Evolutionary conservation across 2,113 vertebrate genomes (phyloP).

Genomic region (Panurus biarmicus): DNA sequence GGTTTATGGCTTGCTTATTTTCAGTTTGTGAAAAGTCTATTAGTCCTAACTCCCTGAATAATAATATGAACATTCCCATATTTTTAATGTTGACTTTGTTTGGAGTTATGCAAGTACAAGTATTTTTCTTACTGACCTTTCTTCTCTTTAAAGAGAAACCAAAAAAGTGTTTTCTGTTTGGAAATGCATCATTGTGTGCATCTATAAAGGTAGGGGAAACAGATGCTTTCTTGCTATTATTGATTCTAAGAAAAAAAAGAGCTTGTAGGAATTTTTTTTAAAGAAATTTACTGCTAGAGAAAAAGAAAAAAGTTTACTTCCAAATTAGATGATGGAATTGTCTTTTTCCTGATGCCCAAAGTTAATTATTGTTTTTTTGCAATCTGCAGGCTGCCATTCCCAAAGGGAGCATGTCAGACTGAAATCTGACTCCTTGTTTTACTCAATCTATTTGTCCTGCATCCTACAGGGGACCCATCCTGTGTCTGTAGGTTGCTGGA

Average conservation of each 20-base stretch:
- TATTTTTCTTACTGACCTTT: not conserved
- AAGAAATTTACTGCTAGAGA: not conserved
- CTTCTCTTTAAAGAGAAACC: not conserved
- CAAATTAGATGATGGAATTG: not conserved
- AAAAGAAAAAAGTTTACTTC: not conserved
- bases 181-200: not conserved
- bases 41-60: not conserved
- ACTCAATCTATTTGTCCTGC: not conserved
- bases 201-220: not conserved
- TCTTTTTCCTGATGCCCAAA: not conserved
- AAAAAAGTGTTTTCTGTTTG: not conserved
- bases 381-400: not conserved
- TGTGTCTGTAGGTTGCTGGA: not conserved
- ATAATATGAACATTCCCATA: not conserved
- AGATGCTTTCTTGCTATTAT: not conserved
- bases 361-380: not conserved
- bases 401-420: not conserved
- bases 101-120: not conserved
- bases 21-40: not conserved
- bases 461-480: not conserved
- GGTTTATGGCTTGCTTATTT: not conserved
- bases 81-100: not conserved
- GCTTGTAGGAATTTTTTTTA: not conserved
- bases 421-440: not conserved
- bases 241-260: not conserved